Evolutionary conservation across 2,797 vertebrate species (phyloP).

Genomic region (Nasua narica): DNA sequence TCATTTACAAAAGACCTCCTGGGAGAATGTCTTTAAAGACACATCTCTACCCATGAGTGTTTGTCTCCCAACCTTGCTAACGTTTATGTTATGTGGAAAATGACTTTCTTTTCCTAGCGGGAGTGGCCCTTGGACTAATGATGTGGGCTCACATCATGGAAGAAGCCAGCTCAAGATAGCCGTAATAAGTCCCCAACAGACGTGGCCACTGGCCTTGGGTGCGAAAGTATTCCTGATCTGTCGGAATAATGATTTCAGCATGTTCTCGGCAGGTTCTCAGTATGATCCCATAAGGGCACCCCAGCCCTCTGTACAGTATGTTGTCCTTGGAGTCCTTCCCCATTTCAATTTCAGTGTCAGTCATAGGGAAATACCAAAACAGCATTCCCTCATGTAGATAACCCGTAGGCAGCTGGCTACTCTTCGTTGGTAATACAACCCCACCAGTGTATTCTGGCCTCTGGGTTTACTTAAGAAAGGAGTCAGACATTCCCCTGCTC

Average conservation of each 20-base stretch:
- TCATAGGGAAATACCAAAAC: conserved; percentile 56
- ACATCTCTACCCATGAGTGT: neutral
- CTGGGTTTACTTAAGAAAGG: conserved; percentile 35
- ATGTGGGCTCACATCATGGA: neutral
- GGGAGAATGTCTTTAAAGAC: neutral
- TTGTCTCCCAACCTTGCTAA: neutral
- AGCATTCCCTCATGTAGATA: conserved; percentile 71
- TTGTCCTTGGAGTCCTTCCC: conserved; percentile 64
- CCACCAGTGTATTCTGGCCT: conserved; percentile 49
- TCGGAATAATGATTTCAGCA: conserved; percentile 60
- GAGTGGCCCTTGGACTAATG: neutral
- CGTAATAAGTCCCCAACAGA: neutral
- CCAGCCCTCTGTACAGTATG: neutral
- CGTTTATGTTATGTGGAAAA: neutral
- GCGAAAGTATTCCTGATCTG: conserved; percentile 27
- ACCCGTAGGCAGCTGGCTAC: conserved; percentile 53
- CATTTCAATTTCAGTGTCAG: conserved; percentile 52
- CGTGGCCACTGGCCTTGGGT: neutral
- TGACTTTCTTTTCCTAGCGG: neutral
- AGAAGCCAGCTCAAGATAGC: conserved; percentile 26
- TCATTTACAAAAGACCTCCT: neutral
- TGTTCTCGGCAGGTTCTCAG: conserved; percentile 54
- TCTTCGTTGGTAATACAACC: conserved; percentile 46
- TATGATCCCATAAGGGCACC: conserved; percentile 19
- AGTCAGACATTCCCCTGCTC: conserved; percentile 25